phyloP scores from a whole-genome alignment of 1,140 invertebrate species.

The Ostrea edulis region DNA sequence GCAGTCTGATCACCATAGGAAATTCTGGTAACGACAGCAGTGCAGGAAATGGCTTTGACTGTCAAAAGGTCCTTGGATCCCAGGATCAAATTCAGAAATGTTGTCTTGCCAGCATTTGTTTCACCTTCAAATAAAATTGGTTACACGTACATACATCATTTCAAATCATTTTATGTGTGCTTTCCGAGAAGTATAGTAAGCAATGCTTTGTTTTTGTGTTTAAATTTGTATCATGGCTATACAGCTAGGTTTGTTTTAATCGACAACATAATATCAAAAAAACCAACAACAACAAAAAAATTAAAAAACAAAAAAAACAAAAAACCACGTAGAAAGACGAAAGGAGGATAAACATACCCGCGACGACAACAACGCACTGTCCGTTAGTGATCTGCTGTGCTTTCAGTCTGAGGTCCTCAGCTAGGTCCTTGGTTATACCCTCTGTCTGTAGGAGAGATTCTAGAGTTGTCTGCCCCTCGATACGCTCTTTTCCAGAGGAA shows the following conservation, averaged over 20 bases:
- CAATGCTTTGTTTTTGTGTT: no score
- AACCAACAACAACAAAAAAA: no score
- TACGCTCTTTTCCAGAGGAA: not conserved
- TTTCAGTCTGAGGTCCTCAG: conserved; percentile 40
- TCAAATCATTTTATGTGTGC: no score
- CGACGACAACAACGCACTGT: conserved; percentile 50
- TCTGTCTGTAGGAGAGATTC: conserved; percentile 51
- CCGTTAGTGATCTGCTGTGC: conserved; percentile 43
- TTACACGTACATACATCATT: no score
- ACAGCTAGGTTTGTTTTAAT: no score
- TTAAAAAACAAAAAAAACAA: no score
- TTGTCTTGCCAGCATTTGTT: conserved; percentile 74
- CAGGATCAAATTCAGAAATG: conserved; percentile 71
- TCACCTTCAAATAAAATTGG: conserved; percentile 64
- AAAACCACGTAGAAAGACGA: not conserved
- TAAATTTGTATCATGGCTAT: no score
- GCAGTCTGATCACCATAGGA: conserved; percentile 49
- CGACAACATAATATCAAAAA: no score
- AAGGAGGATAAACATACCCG: conserved; percentile 21
- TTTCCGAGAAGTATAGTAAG: no score
- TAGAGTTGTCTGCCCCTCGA: conserved; percentile 44
- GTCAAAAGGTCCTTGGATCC: conserved; percentile 66
- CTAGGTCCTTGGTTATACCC: conserved; percentile 52
- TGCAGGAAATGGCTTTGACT: conserved; percentile 67
- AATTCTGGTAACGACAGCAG: conserved; percentile 69